These are phyloP conservation scores for Nibea albiflora DNA, from an alignment of 2,113 vertebrate species.

Conservation along the genomic window DNA sequence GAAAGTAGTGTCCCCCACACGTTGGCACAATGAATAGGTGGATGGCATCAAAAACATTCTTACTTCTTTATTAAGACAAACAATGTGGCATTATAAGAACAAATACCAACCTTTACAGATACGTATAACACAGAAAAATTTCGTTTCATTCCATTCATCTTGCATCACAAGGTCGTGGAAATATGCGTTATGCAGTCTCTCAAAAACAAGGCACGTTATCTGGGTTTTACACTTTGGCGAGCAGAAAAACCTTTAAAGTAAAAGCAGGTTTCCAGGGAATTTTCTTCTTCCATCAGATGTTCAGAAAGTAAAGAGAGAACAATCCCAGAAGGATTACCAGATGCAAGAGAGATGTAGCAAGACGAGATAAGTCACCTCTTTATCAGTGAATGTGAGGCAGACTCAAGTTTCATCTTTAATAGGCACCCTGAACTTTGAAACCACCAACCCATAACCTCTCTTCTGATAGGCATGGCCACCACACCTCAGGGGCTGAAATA, in stretches of 20 bases:
- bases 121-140: neutral
- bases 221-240: neutral
- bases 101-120: neutral
- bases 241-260: neutral
- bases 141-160: neutral
- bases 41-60: neutral
- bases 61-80: neutral
- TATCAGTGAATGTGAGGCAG: neutral
- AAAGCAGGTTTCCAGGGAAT: neutral
- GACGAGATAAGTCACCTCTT: neutral
- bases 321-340: neutral
- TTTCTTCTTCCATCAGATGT: neutral
- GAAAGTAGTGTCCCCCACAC: neutral
- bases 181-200: neutral
- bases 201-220: neutral
- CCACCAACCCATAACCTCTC: neutral
- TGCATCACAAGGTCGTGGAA: neutral
- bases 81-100: neutral
- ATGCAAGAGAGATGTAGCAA: neutral
- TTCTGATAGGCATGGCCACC: slow-evolving; percentile 85
- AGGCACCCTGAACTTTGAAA: neutral
- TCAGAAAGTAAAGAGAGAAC: neutral
- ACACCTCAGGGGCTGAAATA: slow-evolving; percentile 91
- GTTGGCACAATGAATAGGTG: neutral
- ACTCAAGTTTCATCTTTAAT: neutral